A percentile compares a stretch with the other conserved stretches of the same genome.
phyloP scores from a whole-genome alignment of 2,888 invertebrate species.

The Reticulitermes lucifugus region DNA sequence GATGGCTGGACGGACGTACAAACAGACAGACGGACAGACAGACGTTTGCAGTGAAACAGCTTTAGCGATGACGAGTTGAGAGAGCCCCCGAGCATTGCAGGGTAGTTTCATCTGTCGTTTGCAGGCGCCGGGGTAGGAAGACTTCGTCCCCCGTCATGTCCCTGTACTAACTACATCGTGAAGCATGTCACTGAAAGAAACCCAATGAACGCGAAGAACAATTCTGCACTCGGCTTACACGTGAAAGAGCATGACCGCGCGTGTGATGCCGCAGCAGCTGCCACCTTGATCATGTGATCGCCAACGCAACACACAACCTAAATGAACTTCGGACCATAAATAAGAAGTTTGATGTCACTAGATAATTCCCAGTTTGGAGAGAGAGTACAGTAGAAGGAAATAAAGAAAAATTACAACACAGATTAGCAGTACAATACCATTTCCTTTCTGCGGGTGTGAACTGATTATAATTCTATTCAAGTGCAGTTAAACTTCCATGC shows the following conservation, averaged over 20 bases:
- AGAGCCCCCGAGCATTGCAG: conserved; percentile 34
- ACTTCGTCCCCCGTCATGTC: conserved; percentile 14
- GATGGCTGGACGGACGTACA: conserved; percentile 18
- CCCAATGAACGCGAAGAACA: not conserved
- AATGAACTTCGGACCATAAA: not conserved
- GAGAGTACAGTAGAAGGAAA: too few species aligned
- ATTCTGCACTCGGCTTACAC: not conserved
- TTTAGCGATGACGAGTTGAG: conserved; percentile 40
- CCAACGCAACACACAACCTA: not conserved
- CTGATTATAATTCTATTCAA: too few species aligned
- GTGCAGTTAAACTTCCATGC: too few species aligned
- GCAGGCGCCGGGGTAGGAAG: conserved; percentile 39
- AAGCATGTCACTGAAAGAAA: not conserved
- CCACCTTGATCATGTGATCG: not conserved
- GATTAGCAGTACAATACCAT: too few species aligned
- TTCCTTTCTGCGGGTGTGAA: too few species aligned
- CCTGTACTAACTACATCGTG: not conserved
- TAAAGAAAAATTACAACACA: too few species aligned
- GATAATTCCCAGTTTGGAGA: too few species aligned
- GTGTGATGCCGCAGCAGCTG: conserved; percentile 9
- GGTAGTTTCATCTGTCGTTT: conserved; percentile 42
- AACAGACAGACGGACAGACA: conserved; percentile 28
- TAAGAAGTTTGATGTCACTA: too few species aligned
- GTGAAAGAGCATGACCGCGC: not conserved
- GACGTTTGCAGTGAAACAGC: conserved; percentile 42